Conservation (phyloP, 1,140 invertebrate species). For the Tribolium madens region DNA sequence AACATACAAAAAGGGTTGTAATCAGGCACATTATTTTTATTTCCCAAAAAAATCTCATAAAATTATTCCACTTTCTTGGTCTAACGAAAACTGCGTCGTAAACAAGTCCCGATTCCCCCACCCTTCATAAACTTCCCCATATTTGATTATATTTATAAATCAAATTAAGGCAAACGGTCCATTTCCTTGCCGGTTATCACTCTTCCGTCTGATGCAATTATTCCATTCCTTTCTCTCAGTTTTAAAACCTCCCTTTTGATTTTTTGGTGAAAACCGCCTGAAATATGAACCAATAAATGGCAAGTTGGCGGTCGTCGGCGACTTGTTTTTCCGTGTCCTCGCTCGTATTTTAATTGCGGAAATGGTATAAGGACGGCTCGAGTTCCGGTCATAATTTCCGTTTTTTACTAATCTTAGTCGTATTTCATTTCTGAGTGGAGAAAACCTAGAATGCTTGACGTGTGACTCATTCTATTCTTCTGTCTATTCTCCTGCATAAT, state of each 20-base stretch:
- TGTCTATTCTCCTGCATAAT: slow-evolving; percentile 4
- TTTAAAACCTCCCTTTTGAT: neutral
- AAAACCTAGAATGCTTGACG: neutral
- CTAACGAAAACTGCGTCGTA: neutral
- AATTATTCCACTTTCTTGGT: neutral
- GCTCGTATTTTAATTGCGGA: slow-evolving; percentile 19
- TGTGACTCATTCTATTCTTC: neutral
- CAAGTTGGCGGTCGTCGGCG: neutral
- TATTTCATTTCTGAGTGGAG: neutral
- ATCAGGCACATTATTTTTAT: neutral
- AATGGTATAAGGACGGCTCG: neutral
- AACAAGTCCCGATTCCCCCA: neutral
- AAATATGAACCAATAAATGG: slow-evolving; percentile 13
- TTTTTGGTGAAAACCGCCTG: neutral
- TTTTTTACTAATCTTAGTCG: neutral
- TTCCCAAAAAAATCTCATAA: neutral
- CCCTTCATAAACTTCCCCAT: slow-evolving; percentile 4
- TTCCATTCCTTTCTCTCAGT: neutral
- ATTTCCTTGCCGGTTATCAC: slow-evolving; percentile 28
- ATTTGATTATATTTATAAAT: slow-evolving; percentile 40
- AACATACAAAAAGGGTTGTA: neutral
- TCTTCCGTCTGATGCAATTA: slow-evolving; percentile 27
- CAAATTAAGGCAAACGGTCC: slow-evolving; percentile 22
- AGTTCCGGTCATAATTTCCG: neutral
- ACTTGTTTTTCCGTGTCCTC: slow-evolving; percentile 6